phyloP scores from a whole-genome alignment of 2,113 vertebrate species.

The Morone chrysops region DNA sequence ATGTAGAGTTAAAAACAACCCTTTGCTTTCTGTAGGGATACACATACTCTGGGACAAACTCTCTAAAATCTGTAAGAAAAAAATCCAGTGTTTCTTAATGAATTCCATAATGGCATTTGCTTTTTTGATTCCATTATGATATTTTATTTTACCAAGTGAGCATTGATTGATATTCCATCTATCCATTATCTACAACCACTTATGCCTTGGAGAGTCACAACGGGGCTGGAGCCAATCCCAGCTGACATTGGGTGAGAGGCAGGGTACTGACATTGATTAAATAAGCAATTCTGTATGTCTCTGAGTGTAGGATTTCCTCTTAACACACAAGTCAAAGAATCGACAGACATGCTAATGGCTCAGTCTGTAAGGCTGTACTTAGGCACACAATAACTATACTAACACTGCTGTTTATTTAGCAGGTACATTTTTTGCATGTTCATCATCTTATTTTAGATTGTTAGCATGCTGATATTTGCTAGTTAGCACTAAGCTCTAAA shows the following conservation, averaged over 20 bases:
- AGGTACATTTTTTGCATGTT: too few species aligned
- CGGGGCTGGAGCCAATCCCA: too few species aligned
- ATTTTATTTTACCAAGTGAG: background rate
- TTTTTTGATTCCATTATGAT: background rate
- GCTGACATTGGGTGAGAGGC: too few species aligned
- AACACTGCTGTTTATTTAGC: too few species aligned
- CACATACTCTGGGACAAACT: background rate
- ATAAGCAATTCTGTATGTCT: background rate
- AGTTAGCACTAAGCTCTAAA: background rate
- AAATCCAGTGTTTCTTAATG: background rate
- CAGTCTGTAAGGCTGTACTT: background rate
- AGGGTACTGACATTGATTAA: background rate
- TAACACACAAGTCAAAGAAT: background rate
- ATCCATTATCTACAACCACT: too few species aligned
- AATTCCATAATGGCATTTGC: background rate
- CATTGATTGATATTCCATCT: background rate
- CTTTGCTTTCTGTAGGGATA: slow-evolving; percentile 17
- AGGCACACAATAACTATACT: too few species aligned
- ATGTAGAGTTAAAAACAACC: slow-evolving; percentile 8
- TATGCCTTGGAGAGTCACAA: too few species aligned
- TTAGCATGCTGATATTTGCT: background rate
- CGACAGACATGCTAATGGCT: background rate
- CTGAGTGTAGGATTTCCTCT: background rate
- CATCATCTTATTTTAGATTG: too few species aligned
- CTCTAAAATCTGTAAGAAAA: background rate